Conservation (phyloP, 2,888 invertebrate species). For the Dyspetes luteomarginatus region DNA sequence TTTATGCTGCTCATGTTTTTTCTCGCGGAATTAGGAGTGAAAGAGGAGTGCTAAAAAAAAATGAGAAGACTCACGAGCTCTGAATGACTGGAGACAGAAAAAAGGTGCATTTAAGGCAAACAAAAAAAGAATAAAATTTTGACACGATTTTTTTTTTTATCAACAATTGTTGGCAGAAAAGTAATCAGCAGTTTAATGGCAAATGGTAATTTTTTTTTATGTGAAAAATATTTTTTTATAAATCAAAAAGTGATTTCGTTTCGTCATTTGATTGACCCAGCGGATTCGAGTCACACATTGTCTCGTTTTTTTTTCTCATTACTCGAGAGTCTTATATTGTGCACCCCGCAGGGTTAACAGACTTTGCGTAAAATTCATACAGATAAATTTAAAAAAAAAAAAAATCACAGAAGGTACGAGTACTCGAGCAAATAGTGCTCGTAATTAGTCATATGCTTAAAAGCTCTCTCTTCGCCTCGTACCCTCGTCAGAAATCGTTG, state of each 20-base stretch:
- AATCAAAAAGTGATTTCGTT: too few relatives aligned
- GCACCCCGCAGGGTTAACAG: neutral
- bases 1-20: neutral
- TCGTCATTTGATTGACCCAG: too few relatives aligned
- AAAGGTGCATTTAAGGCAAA: neutral
- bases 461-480: neutral
- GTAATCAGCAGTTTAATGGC: neutral
- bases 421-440: slow-evolving; percentile 5
- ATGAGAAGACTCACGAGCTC: slow-evolving; percentile 7
- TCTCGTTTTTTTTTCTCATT: neutral
- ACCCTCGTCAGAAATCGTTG: neutral
- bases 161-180: neutral
- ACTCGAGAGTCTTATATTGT: neutral
- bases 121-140: slow-evolving; percentile 1
- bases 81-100: neutral
- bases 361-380: neutral
- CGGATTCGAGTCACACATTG: neutral
- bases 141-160: too few relatives aligned
- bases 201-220: too few relatives aligned
- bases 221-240: neutral
- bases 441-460: slow-evolving; percentile 21
- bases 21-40: neutral
- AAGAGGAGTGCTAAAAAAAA: neutral
- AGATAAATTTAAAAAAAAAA: neutral
- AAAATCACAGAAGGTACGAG: neutral